Conservation (phyloP, 2,888 invertebrate genomes). For the Platycnemis pennipes region DNA sequence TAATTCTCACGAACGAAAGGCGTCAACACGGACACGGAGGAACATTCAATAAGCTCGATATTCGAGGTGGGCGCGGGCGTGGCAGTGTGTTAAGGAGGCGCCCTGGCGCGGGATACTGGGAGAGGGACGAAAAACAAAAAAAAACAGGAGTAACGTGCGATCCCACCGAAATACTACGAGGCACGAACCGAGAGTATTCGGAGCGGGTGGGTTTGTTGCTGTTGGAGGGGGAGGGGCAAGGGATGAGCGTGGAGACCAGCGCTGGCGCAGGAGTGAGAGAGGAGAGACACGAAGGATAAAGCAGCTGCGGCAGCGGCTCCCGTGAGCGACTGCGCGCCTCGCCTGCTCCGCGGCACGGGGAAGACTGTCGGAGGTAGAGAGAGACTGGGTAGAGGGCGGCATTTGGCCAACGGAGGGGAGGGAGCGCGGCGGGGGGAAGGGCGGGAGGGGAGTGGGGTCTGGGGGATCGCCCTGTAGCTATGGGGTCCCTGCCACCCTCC, state of each 20-base stretch:
- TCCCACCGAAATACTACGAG: neutral
- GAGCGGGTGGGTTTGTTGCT: neutral
- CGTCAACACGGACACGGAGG: neutral
- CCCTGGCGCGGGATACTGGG: neutral
- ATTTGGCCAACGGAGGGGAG: slow-evolving; percentile 14
- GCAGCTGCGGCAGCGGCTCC: neutral
- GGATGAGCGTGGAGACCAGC: neutral
- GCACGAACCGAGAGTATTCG: neutral
- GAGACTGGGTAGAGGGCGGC: slow-evolving; percentile 12
- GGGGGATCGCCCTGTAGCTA: slow-evolving; percentile 27
- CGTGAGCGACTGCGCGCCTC: neutral
- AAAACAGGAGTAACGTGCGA: neutral
- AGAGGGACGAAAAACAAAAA: neutral
- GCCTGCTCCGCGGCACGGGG: slow-evolving; percentile 18
- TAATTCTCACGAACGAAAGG: neutral
- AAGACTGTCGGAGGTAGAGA: neutral
- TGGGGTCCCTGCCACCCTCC: slow-evolving; percentile 19
- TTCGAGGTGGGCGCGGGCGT: neutral
- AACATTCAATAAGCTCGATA: neutral
- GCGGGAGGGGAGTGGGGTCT: neutral
- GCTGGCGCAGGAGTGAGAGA: neutral
- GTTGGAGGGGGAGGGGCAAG: neutral
- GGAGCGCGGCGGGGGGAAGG: neutral
- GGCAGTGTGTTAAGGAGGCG: neutral
- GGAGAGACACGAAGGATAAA: neutral